Base-by-base conservation (phyloP, 64 coral and sea anemone species). In the Porites australiensis region DNA sequence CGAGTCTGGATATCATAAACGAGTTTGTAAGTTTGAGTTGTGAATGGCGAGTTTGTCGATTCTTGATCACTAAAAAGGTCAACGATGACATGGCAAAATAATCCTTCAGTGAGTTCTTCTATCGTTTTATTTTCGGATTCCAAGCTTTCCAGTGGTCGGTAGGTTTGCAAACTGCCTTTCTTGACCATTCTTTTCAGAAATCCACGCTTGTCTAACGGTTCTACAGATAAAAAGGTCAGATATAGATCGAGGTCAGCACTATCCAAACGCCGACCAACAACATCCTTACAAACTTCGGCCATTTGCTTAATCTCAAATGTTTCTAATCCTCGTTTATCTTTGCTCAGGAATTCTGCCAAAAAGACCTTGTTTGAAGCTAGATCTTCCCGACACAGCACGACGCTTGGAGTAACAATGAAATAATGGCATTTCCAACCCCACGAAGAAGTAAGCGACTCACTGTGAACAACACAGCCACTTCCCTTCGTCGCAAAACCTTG, bases 101-200 rank as follows among this genome's bases (percentile, higher is more conserved):
- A 53, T 1, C 91, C 82, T 12, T 93, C 91, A 5, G 8, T 37
- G 18, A 27, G 14, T 64, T 67, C 81, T 63, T 93, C 82, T 50
- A 44, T 52, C 4, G 50, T 18, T 73, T 68, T 86, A 21, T 64
- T 79, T n/a, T 55, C 53, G 20, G 45, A 79, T 11, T 77, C 58
- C 70, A 77, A 89, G 70, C 82, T 93, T 0, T 94, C 88, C 22
- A 97, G 70, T 14, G 95, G 95, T 63, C 95, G 78, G 82, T 77
- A 93, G 45, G 92, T 97, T 82, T 97, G 92, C 52, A 97, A 79
- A 75, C 75, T 94, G 16, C 92, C 93, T 88, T 88, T 97, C 70
- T 97, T 97, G 20, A 94, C 95, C 92, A 97, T 97, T 74, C 89
- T 82, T 83, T 97, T 97, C 8, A 97, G 85, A 88, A 97, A 97